A percentile compares a stretch with the other conserved stretches of the same genome.
Conservation (phyloP, 1,140 invertebrate species). For the Drosophila nasuta region DNA sequence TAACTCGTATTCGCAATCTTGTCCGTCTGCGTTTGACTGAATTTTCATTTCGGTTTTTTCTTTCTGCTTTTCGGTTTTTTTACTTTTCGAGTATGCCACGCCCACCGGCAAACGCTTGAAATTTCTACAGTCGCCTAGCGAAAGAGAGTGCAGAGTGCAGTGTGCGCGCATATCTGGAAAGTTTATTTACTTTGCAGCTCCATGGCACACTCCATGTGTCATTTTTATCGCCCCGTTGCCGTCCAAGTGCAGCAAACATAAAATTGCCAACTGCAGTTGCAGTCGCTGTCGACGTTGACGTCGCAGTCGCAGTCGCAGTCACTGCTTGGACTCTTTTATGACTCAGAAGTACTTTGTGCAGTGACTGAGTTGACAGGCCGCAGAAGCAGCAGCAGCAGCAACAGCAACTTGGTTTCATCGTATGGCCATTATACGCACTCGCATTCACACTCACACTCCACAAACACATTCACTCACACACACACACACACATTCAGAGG, state of each 20-base stretch:
- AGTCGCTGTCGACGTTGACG: background rate
- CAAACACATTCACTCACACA: background rate
- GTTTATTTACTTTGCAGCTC: constrained; percentile 31
- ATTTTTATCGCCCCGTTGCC: constrained; percentile 36
- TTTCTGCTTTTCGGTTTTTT: background rate
- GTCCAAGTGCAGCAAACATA: constrained; percentile 17
- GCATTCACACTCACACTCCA: background rate
- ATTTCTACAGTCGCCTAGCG: background rate
- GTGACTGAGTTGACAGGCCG: constrained; percentile 41
- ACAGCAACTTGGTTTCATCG: constrained; percentile 1
- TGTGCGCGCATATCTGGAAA: constrained; percentile 1
- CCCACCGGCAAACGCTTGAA: constrained; percentile 1
- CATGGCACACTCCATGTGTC: constrained; percentile 37
- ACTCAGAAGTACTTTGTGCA: constrained; percentile 32
- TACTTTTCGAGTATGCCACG: background rate
- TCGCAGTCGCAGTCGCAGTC: constrained; percentile 9
- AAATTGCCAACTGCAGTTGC: constrained; percentile 30
- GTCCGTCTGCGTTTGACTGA: constrained; percentile 1
- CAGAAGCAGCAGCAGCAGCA: constrained; percentile 15
- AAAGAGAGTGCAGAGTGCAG: background rate
- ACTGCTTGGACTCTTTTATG: constrained; percentile 28
- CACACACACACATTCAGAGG: background rate
- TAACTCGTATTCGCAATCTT: constrained; percentile 13
- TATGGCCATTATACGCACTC: constrained; percentile 1
- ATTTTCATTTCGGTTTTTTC: background rate